A percentile compares a stretch with the other conserved stretches of the same genome.
phyloP scores from a whole-genome alignment of 2,888 invertebrate species.

The Empis stercorea region DNA sequence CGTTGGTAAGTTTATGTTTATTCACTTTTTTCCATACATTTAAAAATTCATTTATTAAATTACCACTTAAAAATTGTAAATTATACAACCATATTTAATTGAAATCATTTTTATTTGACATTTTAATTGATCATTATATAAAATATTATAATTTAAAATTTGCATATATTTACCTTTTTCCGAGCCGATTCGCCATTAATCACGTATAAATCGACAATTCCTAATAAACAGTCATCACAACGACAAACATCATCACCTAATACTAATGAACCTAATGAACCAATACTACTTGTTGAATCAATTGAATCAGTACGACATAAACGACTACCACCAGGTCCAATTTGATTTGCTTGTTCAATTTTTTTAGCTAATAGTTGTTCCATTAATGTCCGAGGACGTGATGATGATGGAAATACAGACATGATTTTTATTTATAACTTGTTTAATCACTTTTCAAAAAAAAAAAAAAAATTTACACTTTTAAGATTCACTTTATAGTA shows the following conservation, averaged over 20 bases:
- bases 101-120: no score
- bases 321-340: constrained; percentile 33
- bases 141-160: no score
- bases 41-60: no score
- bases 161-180: constrained; percentile 45
- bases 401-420: constrained; percentile 41
- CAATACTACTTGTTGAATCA: constrained; percentile 60
- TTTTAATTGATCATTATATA: no score
- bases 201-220: constrained; percentile 64
- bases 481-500: no score
- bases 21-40: no score
- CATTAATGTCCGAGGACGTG: constrained; percentile 65
- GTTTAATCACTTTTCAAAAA: no score
- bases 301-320: constrained; percentile 62
- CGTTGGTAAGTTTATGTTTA: no score
- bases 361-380: constrained; percentile 68
- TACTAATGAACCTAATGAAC: constrained; percentile 51
- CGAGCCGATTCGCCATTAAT: constrained; percentile 40
- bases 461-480: no score
- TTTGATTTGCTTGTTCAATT: constrained; percentile 53
- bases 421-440: constrained; percentile 17
- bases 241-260: constrained; percentile 57
- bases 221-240: constrained; percentile 72
- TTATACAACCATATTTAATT: no score
- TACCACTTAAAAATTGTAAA: no score